Base-by-base conservation (phyloP, 2,113 vertebrate genomes). In the Acanthochromis polyacanthus region DNA sequence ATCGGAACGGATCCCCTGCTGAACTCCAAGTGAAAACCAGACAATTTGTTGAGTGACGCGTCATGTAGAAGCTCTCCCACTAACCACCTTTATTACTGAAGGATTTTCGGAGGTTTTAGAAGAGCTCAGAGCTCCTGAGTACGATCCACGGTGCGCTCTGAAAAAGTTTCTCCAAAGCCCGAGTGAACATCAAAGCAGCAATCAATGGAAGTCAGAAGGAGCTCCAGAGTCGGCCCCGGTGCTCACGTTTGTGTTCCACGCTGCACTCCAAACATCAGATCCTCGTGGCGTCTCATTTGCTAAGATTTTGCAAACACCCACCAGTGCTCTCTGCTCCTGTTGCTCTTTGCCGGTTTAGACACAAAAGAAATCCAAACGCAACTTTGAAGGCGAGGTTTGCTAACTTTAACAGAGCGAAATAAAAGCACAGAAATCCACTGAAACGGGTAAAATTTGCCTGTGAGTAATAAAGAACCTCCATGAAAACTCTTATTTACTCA, bases 201-300 rank as follows among this genome's bases (percentile, higher is more conserved):
- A 68, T 69, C 51, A 40, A 60, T 75, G 45, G 28, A 71, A 60
- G 38, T 60, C 19, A 64, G 50, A 36, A 5, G 16, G 19, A 46
- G 64, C 19, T 36, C 10, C 2, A 36, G 32, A 36, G 12, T 69
- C 58, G 56, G 16, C 57, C 38, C 75, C 38, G 48, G 40, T 11
- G 52, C 10, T 53, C 66, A 59, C 6, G 38, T 80, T 64, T 57
- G 22, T 4, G 46, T 32, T 32, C 57, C n/a, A 50, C 51, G 77
- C 50, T 25, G 23, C 46, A 70, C 0, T 40, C 38, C 45, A 1
- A 60, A 28, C 56, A 50, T 38, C 11, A 1, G 14, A 38, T 53
- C 59, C 4, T 12, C 48, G 10, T 48, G 0, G 43, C 7, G 0
- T 38, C 36, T 66, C 57, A 66, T 43, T 52, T 58, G 32, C 32